Evolutionary conservation across 2,888 invertebrate species (phyloP).

Genomic region (Heliconius erato): DNA sequence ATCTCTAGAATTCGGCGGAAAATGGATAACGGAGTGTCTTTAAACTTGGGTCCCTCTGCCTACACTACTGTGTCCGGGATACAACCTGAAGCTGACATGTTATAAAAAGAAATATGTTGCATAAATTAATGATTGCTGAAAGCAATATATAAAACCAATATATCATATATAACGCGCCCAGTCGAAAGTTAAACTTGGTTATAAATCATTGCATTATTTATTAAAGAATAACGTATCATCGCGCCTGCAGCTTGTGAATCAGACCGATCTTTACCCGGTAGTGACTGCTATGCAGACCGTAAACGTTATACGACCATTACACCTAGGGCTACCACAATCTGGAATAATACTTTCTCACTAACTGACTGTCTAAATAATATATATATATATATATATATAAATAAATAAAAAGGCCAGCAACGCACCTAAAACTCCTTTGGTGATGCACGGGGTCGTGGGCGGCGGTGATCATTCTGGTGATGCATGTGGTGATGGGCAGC

Average conservation of each 20-base stretch:
- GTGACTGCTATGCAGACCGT: constrained; percentile 43
- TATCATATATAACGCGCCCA: neutral
- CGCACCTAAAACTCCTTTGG: no score
- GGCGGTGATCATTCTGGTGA: no score
- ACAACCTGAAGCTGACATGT: neutral
- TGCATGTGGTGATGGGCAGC: no score
- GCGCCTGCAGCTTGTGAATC: constrained; percentile 45
- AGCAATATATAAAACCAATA: neutral
- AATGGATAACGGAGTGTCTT: no score
- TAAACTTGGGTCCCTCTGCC: neutral
- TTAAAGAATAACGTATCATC: constrained; percentile 33
- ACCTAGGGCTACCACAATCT: constrained; percentile 30
- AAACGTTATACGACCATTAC: constrained; percentile 34
- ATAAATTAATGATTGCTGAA: neutral
- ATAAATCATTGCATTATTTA: constrained; percentile 16
- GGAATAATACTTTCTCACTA: neutral
- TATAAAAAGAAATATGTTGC: neutral
- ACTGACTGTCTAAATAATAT: no score
- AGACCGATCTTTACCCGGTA: constrained; percentile 49
- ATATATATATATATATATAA: no score
- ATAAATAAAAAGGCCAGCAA: no score
- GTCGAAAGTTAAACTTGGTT: neutral
- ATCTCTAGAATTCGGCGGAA: no score
- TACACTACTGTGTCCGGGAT: neutral
- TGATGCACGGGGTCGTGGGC: no score